A percentile compares a stretch with the other conserved stretches of the same genome.
Evolutionary conservation across 2,888 invertebrate genomes (phyloP).

Genomic region (Melanophora roralis): DNA sequence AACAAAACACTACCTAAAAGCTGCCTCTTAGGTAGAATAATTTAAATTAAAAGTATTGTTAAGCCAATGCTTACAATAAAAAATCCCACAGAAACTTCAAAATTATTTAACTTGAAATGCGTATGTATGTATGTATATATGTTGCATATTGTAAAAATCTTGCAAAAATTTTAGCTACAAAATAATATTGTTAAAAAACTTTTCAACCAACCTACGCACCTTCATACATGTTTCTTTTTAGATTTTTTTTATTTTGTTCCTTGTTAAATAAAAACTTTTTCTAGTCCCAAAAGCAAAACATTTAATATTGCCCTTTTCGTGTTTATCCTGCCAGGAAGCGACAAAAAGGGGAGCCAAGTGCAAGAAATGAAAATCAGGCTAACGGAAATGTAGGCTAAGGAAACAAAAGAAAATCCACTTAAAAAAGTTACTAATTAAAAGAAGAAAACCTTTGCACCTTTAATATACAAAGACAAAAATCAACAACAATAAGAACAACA

Average conservation of each 20-base stretch:
- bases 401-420: slow-evolving; percentile 46
- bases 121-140: no score
- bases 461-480: neutral
- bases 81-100: no score
- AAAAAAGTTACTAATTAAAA: slow-evolving; percentile 40
- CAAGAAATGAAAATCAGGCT: slow-evolving; percentile 20
- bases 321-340: neutral
- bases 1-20: no score
- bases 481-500: slow-evolving; percentile 29
- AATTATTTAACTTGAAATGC: no score
- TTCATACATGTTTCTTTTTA: neutral
- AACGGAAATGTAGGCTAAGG: slow-evolving; percentile 59
- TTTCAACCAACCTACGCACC: slow-evolving; percentile 23
- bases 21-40: no score
- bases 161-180: neutral
- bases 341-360: neutral
- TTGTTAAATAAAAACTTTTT: slow-evolving; percentile 37
- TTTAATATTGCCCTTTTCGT: slow-evolving; percentile 60
- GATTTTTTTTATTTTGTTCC: slow-evolving; percentile 2
- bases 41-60: no score
- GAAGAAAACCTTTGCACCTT: slow-evolving; percentile 43
- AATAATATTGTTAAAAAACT: neutral
- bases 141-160: no score
- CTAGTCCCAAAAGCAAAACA: slow-evolving; percentile 53
- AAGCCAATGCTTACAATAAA: no score